phyloP scores from a whole-genome alignment of 2,113 vertebrate species.

The Rhinoptilus africanus region DNA sequence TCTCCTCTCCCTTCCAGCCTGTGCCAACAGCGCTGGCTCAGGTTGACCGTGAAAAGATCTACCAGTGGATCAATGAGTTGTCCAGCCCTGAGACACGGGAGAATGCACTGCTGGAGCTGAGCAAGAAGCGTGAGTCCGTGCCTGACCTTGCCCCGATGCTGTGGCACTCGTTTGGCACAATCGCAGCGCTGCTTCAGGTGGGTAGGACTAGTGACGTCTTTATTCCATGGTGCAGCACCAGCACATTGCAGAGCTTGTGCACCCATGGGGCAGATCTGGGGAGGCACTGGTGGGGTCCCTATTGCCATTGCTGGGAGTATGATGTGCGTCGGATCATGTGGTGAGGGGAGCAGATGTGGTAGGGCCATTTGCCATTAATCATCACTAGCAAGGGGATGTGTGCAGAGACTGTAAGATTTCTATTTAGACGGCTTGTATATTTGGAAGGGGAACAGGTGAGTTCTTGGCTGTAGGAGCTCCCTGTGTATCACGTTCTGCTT shows the following conservation, averaged over 20 bases:
- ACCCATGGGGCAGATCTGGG: not conserved
- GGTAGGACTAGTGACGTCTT: not conserved
- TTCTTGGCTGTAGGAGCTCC: not conserved
- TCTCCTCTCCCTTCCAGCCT: constrained; percentile 74
- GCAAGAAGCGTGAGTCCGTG: constrained; percentile 96
- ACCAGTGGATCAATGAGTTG: constrained; percentile 98
- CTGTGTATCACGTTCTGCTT: not conserved
- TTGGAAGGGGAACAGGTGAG: not conserved
- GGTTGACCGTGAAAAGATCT: constrained; percentile 97
- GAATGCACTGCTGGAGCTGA: constrained; percentile 94
- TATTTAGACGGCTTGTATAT: not conserved
- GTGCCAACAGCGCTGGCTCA: constrained; percentile 94
- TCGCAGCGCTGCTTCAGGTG: constrained; percentile 95
- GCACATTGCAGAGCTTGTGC: not conserved
- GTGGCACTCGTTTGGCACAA: constrained; percentile 97
- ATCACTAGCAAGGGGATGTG: not conserved
- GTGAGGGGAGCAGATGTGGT: not conserved
- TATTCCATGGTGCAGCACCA: rapidly evolving
- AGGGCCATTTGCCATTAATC: not conserved
- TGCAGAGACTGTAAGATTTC: not conserved
- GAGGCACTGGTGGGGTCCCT: not conserved
- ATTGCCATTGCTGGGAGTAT: not conserved
- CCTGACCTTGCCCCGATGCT: constrained; percentile 96
- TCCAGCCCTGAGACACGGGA: constrained; percentile 96
- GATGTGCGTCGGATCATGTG: not conserved